phyloP scores from a whole-genome alignment of 2,888 invertebrate genomes.

The Cinara cedri region DNA sequence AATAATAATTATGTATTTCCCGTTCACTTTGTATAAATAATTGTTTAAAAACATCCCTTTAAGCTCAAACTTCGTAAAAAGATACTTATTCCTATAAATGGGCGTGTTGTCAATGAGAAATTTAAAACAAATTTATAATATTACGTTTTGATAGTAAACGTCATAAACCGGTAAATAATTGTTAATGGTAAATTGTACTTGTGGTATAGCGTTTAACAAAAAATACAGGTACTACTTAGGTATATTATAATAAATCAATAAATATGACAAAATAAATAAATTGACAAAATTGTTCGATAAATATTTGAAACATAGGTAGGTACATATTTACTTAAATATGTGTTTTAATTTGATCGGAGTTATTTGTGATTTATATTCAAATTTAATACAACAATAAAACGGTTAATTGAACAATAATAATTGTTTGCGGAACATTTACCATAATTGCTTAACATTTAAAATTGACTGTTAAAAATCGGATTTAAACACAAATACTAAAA shows the following conservation, averaged over 20 bases:
- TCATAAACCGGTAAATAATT: neutral
- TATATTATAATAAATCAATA: slow-evolving; percentile 4
- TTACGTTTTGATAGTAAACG: neutral
- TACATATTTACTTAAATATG: neutral
- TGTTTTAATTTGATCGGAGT: neutral
- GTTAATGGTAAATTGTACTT: slow-evolving; percentile 43
- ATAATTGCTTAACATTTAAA: neutral
- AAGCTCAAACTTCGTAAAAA: neutral
- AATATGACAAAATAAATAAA: neutral
- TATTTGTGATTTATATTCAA: neutral
- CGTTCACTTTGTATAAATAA: neutral
- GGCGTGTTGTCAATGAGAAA: neutral
- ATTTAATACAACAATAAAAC: too few species aligned
- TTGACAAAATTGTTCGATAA: neutral
- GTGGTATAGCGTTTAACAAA: slow-evolving; percentile 24
- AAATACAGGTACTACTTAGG: neutral
- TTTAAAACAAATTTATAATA: neutral
- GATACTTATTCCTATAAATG: neutral
- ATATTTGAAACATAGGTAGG: neutral
- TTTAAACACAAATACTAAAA: neutral
- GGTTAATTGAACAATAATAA: slow-evolving; percentile 2
- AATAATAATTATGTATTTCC: slow-evolving; percentile 36
- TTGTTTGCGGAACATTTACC: slow-evolving; percentile 2
- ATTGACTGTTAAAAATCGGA: neutral
- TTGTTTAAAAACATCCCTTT: neutral